Base-by-base conservation (phyloP, 2,797 vertebrate species). In the Falco biarmicus region DNA sequence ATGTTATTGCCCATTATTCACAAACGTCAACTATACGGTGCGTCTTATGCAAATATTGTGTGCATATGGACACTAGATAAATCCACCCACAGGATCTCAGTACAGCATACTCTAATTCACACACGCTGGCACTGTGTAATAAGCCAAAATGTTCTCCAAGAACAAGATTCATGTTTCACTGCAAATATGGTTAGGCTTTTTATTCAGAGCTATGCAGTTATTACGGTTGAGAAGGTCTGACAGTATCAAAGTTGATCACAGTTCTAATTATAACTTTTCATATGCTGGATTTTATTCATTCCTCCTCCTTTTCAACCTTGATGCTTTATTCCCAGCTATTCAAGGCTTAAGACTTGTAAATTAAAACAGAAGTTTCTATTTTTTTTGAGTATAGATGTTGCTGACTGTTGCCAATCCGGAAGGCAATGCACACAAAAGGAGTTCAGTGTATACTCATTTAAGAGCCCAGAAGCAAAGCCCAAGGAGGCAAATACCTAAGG, bases 241-340 rank as follows among this genome's bases (percentile, higher is more conserved):
- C 84, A 94, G 73, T 86, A 93, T 64, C 83, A 29, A 91, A 97
- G 76, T 79, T 91, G 70, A 95, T 96, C 89, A 45, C 65, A 63
- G 82, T 81, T 93, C 95, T 97, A 96, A 96, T 96, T 95, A 97
- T 95, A 96, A 93, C 59, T 75, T 94, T 84, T 95, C 92, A 95
- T 87, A 96, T 81, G 51, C 54, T 93, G 76, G 37, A 84, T 94
- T 95, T 95, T 96, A 97, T 97, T 97, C 89, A 96, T 95, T 93
- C 87, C 95, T 97, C 89, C 93, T 95, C 82, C 95, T 95, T 96
- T 95, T 81, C 89, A 91, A 82, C 71, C 84, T 89, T 76, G 89
- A 93, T 89, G 92, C 84, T 96, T 95, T 95, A 92, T 94, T 74
- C 47, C 21, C 22, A 94, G 76, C 91, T 95, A 88, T 90, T 94